Conservation (phyloP, 1,140 invertebrate genomes). For the Zeugodacus cucurbitae region DNA sequence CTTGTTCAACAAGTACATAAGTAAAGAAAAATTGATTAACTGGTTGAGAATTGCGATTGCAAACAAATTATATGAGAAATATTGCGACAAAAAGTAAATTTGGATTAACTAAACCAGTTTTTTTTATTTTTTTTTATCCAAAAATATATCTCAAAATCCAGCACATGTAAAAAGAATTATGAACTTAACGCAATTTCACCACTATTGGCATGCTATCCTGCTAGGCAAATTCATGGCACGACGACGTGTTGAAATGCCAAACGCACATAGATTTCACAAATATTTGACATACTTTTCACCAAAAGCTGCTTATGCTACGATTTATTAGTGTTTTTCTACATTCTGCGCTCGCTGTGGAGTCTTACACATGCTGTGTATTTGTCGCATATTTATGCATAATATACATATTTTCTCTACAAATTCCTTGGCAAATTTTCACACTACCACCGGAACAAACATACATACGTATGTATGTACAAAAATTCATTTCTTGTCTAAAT, state of each 20-base stretch:
- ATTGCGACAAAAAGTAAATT: too few species aligned
- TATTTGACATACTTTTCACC: constrained; percentile 8
- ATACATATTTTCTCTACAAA: neutral
- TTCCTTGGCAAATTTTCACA: constrained; percentile 3
- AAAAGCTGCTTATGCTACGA: neutral
- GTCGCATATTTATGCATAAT: neutral
- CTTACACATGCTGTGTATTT: neutral
- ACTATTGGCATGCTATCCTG: neutral
- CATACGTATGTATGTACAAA: neutral
- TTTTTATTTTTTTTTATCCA: too few species aligned
- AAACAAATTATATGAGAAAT: too few species aligned
- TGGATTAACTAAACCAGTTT: too few species aligned
- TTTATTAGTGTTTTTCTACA: neutral
- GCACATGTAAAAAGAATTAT: neutral
- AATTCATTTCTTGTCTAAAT: neutral
- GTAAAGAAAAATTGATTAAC: too few species aligned
- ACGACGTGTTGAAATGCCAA: neutral
- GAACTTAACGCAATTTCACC: neutral
- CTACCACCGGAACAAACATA: neutral
- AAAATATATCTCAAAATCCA: neutral
- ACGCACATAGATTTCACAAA: neutral
- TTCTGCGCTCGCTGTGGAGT: neutral
- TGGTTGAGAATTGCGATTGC: too few species aligned
- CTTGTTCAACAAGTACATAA: too few species aligned
- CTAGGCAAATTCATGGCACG: too few species aligned